A percentile compares a stretch with the other conserved stretches of the same genome.
Conservation (phyloP, 2,888 invertebrate genomes). For the Stenolophus ochropezus region DNA sequence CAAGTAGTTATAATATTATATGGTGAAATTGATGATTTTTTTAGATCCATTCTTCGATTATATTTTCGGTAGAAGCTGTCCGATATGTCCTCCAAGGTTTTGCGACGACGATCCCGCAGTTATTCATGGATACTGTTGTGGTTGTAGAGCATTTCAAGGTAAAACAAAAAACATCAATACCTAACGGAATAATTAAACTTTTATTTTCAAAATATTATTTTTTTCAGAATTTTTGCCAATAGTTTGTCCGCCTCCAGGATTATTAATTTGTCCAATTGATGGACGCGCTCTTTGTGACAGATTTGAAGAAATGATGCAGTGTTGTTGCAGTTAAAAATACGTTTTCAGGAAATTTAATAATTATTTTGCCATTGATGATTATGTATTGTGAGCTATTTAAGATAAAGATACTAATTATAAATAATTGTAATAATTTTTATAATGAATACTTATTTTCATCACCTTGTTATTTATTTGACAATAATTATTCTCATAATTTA, state of each 20-base stretch:
- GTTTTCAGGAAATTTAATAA: neutral
- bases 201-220: slow-evolving; percentile 54
- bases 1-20: too few relatives aligned
- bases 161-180: neutral
- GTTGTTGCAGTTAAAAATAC: slow-evolving; percentile 73
- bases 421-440: slow-evolving; percentile 11
- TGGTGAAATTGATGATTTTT: too few relatives aligned
- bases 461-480: slow-evolving; percentile 3
- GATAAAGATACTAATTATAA: slow-evolving; percentile 1
- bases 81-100: slow-evolving; percentile 76
- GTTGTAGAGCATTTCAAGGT: slow-evolving; percentile 70
- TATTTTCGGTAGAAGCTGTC: slow-evolving; percentile 68
- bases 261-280: slow-evolving; percentile 77
- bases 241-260: slow-evolving; percentile 74
- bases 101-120: slow-evolving; percentile 79
- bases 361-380: slow-evolving; percentile 8
- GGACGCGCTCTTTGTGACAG: slow-evolving; percentile 77
- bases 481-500: neutral
- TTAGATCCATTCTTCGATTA: neutral
- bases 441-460: slow-evolving; percentile 11
- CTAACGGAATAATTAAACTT: neutral
- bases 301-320: slow-evolving; percentile 80
- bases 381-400: slow-evolving; percentile 7
- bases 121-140: slow-evolving; percentile 80
- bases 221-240: slow-evolving; percentile 77